phyloP scores from a whole-genome alignment of 2,797 vertebrate species.

The Liasis olivaceus region DNA sequence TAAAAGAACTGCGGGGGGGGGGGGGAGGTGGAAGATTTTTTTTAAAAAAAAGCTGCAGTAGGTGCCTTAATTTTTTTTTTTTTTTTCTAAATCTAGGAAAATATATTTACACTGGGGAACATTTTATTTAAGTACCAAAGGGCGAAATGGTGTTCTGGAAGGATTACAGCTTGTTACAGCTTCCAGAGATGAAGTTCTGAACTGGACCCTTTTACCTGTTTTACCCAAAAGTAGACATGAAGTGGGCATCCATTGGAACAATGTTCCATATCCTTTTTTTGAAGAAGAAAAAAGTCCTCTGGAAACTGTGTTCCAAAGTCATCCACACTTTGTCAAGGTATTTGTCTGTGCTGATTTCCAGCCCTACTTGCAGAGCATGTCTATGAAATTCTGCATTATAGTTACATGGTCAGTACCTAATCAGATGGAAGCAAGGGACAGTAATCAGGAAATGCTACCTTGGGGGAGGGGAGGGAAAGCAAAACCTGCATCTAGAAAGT shows the following conservation, averaged over 20 bases:
- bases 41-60: background rate
- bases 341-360: slow-evolving; percentile 41
- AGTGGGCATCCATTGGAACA: slow-evolving; percentile 50
- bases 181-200: background rate
- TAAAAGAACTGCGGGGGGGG: slow-evolving; percentile 1
- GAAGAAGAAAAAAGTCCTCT: background rate
- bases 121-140: slow-evolving; percentile 20
- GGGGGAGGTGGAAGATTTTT: background rate
- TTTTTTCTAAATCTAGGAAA: slow-evolving; percentile 30
- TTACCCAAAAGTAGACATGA: slow-evolving; percentile 35
- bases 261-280: slow-evolving; percentile 3
- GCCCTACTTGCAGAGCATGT: slow-evolving; percentile 26
- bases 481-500: slow-evolving; percentile 20
- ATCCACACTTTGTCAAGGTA: slow-evolving; percentile 45
- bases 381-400: slow-evolving; percentile 24
- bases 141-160: background rate
- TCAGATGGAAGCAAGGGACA: slow-evolving; percentile 40
- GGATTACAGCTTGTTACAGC: slow-evolving; percentile 3
- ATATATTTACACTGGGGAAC: slow-evolving; percentile 60
- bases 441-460: slow-evolving; percentile 12
- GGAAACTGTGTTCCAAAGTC: slow-evolving; percentile 47
- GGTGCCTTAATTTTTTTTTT: slow-evolving; percentile 65
- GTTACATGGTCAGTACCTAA: background rate
- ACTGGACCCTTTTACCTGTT: slow-evolving; percentile 38
- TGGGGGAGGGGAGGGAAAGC: slow-evolving; percentile 50